Evolutionary conservation across 37 sponge, comb jelly and placozoan genomes (phyloP).

Genomic region (Chondrosia reniformis): DNA sequence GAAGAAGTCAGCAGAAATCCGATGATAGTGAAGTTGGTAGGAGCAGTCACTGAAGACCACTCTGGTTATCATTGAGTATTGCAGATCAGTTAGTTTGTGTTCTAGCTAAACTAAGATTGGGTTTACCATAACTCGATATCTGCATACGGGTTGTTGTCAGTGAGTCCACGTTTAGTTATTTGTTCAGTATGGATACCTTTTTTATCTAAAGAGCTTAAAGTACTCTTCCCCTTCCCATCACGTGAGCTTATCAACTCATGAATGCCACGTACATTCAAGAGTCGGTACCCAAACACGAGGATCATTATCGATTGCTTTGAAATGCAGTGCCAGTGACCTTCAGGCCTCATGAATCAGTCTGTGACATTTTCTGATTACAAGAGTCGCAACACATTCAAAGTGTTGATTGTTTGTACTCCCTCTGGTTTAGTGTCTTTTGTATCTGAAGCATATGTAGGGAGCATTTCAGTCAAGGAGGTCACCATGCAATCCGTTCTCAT

Average conservation of each 20-base stretch:
- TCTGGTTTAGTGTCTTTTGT: neutral
- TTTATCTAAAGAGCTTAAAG: conserved; percentile 24
- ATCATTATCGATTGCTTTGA: conserved; percentile 19
- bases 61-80: too few species aligned
- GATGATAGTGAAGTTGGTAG: too few species aligned
- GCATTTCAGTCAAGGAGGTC: neutral
- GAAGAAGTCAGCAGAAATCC: too few species aligned
- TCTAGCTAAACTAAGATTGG: conserved; percentile 23
- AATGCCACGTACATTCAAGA: conserved; percentile 41
- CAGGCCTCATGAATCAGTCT: conserved; percentile 14
- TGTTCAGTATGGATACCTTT: conserved; percentile 38
- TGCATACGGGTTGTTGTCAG: conserved; percentile 24
- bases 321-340: conserved; percentile 1
- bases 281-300: neutral
- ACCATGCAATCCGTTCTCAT: neutral
- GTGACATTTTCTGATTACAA: conserved; percentile 6
- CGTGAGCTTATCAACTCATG: conserved; percentile 6
- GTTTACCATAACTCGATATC: conserved; percentile 29
- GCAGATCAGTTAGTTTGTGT: conserved; percentile 37
- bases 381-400: conserved; percentile 17
- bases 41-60: too few species aligned
- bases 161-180: conserved; percentile 27
- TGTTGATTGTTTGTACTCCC: conserved; percentile 20
- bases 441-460: neutral
- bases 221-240: conserved; percentile 30